Conservation (phyloP, 2,888 invertebrate genomes). For the Chrysina gloriosa region DNA sequence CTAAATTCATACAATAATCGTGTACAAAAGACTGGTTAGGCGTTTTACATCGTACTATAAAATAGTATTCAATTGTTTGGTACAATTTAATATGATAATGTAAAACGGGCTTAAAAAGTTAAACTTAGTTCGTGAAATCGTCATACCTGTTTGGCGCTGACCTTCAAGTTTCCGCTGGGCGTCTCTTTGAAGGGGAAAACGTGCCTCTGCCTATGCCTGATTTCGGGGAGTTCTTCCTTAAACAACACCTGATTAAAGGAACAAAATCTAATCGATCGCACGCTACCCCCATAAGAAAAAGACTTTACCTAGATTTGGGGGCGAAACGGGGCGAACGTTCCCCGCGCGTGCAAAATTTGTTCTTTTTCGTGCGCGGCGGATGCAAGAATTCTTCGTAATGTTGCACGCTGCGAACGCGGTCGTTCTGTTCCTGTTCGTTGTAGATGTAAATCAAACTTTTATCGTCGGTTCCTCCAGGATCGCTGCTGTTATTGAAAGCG, state of each 20-base stretch:
- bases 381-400: slow-evolving; percentile 37
- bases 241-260: slow-evolving; percentile 24
- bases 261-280: not conserved
- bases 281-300: too few species aligned
- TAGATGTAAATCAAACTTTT: slow-evolving; percentile 44
- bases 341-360: slow-evolving; percentile 7
- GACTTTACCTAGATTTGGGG: slow-evolving; percentile 15
- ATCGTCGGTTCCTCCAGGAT: slow-evolving; percentile 40
- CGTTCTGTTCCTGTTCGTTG: slow-evolving; percentile 38
- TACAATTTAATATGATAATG: too few species aligned
- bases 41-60: too few species aligned
- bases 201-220: slow-evolving; percentile 13
- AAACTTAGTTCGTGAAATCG: not conserved
- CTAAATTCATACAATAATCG: too few species aligned
- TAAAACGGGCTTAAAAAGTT: too few species aligned
- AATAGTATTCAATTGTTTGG: too few species aligned
- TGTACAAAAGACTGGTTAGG: too few species aligned
- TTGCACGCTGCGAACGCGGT: slow-evolving; percentile 21
- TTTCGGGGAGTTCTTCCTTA: slow-evolving; percentile 41
- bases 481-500: slow-evolving; percentile 23
- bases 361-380: slow-evolving; percentile 32
- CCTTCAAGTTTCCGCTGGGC: slow-evolving; percentile 77
- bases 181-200: slow-evolving; percentile 75
- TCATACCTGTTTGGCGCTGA: slow-evolving; percentile 75
- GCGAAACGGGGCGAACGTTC: slow-evolving; percentile 1